Base-by-base conservation (phyloP, 2,888 invertebrate genomes). In the Sceliomorpha sp. region DNA sequence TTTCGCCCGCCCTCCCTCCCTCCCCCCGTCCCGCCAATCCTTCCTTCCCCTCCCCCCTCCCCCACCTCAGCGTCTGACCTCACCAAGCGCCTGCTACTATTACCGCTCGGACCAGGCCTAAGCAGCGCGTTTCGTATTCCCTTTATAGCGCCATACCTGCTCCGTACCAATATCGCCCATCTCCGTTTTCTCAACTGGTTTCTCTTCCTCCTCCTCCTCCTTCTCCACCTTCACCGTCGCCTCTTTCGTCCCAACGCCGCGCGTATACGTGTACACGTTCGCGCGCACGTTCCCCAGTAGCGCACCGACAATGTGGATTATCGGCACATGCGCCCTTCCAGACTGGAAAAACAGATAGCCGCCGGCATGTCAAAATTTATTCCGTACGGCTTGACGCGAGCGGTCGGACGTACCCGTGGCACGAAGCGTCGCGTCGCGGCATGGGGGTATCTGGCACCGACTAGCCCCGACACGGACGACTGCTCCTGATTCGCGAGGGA, bases 241-340 rank as follows among this genome's bases (percentile, higher is more conserved):
- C n/a, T n/a, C n/a, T n/a, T n/a, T n/a, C n/a, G n/a, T n/a, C n/a
- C n/a, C n/a, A n/a, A n/a, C n/a, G n/a, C n/a, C n/a, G n/a, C n/a
- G n/a, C n/a, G n/a, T n/a, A n/a, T n/a, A n/a, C n/a, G n/a, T n/a
- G n/a, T n/a, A n/a, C n/a, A n/a, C n/a, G n/a, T n/a, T n/a, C n/a
- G n/a, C n/a, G n/a, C n/a, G n/a, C n/a, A n/a, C n/a, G n/a, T n/a
- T n/a, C n/a, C n/a, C n/a, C 53, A 45, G 51, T 37, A 47, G 66
- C 67, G 58, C 72, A 63, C 64, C 60, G 64, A 59, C 77, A 73
- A 66, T 72, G 78, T 78, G 80, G 85, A 85, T 85, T 85, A 86
- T 86, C 79, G 86, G 85, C 86, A 86, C 86, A 86, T 86, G 86
- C 86, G 86, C 86, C 70, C 71, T 62, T 67, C 62, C 73, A 50